Conservation (phyloP, 2,797 vertebrate genomes). For the Chaenodraco wilsoni region DNA sequence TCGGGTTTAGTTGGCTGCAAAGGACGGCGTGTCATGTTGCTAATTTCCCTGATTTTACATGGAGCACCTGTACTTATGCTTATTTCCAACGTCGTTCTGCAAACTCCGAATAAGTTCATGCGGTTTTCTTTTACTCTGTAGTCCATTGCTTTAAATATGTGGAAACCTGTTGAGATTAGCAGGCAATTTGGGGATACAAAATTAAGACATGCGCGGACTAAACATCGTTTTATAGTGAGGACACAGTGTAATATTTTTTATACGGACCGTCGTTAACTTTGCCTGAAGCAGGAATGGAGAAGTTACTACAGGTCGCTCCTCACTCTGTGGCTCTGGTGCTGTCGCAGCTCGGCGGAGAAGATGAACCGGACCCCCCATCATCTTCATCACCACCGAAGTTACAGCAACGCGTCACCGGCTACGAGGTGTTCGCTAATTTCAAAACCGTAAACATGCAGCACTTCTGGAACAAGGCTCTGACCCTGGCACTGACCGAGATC, state of each 20-base stretch:
- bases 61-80: conserved; percentile 42
- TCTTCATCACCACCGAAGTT: conserved; percentile 55
- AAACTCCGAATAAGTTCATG: neutral
- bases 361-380: conserved; percentile 45
- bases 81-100: neutral
- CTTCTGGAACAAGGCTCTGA: conserved; percentile 94
- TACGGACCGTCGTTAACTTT: neutral
- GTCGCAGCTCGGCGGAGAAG: conserved; percentile 70
- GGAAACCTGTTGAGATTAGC: neutral
- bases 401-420: conserved; percentile 86
- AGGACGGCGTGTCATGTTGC: conserved; percentile 32
- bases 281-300: conserved; percentile 79
- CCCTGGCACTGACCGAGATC: conserved; percentile 90
- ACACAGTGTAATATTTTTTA: neutral
- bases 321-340: conserved; percentile 94
- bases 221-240: neutral
- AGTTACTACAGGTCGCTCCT: conserved; percentile 89
- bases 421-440: conserved; percentile 95
- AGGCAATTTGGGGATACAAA: neutral
- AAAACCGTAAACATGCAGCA: conserved; percentile 96
- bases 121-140: neutral
- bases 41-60: conserved; percentile 27
- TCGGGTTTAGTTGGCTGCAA: conserved; percentile 29
- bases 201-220: neutral
- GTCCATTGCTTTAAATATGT: neutral